Percentiles rank a stretch among this genome's conserved stretches.
Evolutionary conservation across 1,140 invertebrate genomes (phyloP).

Genomic region (Ylistrum balloti): DNA sequence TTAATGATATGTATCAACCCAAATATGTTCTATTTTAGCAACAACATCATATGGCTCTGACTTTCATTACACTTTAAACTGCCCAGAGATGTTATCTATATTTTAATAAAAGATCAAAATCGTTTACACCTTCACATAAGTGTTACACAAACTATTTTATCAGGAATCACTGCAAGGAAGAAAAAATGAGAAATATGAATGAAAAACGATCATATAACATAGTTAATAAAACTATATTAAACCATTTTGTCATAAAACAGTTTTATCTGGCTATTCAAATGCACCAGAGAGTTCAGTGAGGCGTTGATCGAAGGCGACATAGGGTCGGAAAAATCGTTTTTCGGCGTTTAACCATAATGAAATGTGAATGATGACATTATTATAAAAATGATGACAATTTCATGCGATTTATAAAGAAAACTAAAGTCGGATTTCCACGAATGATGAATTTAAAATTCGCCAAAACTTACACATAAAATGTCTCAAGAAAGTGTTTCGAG

Average conservation of each 20-base stretch:
- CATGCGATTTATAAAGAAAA: neutral
- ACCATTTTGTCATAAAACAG: slow-evolving; percentile 29
- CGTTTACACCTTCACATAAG: neutral
- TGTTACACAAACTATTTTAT: slow-evolving; percentile 24
- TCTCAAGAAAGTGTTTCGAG: neutral
- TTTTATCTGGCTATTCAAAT: slow-evolving; percentile 1
- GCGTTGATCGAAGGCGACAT: neutral
- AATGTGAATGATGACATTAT: slow-evolving; percentile 17
- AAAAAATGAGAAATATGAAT: neutral
- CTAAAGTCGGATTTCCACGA: neutral
- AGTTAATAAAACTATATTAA: slow-evolving; percentile 36
- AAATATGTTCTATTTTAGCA: neutral
- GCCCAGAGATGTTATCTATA: neutral
- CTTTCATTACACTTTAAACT: neutral
- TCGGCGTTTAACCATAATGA: slow-evolving; percentile 22
- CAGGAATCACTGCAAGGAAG: neutral
- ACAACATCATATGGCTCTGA: neutral
- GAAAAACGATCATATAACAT: neutral
- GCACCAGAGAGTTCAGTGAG: neutral
- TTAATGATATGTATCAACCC: neutral
- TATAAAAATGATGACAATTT: neutral
- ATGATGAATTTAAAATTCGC: slow-evolving; percentile 1
- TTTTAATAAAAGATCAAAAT: slow-evolving; percentile 19
- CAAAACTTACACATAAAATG: neutral
- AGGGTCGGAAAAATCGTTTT: slow-evolving; percentile 28